These are phyloP conservation scores for Marcusenius ussheri DNA, from an alignment of 2,113 vertebrate species.

Conservation along the genomic window DNA sequence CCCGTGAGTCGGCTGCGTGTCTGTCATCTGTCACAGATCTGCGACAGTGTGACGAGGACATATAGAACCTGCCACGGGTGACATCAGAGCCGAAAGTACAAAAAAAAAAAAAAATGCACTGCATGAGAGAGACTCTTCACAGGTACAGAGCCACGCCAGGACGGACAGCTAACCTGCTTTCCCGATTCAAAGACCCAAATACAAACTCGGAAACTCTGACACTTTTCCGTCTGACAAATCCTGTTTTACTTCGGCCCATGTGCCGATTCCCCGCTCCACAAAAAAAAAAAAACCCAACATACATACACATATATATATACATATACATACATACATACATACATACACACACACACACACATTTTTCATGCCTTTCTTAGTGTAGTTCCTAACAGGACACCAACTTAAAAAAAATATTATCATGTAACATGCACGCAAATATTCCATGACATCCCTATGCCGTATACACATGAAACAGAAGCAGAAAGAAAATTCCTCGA, in stretches of 20 bases:
- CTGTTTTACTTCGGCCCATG: background rate
- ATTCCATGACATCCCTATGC: background rate
- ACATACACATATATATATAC: too few relatives aligned
- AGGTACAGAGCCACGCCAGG: background rate
- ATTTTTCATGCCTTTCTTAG: background rate
- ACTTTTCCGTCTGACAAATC: background rate
- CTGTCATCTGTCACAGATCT: background rate
- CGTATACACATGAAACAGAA: background rate
- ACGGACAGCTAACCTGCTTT: background rate
- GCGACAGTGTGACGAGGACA: background rate
- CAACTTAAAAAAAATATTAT: background rate
- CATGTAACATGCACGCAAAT: background rate
- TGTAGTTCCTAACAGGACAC: background rate
- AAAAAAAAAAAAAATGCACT: background rate
- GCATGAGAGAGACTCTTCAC: background rate
- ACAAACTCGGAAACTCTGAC: background rate
- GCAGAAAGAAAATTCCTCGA: background rate
- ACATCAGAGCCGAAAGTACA: background rate
- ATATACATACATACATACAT: too few relatives aligned
- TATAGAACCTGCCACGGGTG: background rate
- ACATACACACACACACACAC: too few relatives aligned
- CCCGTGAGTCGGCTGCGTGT: background rate
- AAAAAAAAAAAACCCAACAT: background rate
- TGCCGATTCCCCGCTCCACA: background rate
- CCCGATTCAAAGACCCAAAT: background rate